Base-by-base conservation (phyloP, 37 sponge, comb jelly and placozoan genomes). In the Bolinopsis microptera region DNA sequence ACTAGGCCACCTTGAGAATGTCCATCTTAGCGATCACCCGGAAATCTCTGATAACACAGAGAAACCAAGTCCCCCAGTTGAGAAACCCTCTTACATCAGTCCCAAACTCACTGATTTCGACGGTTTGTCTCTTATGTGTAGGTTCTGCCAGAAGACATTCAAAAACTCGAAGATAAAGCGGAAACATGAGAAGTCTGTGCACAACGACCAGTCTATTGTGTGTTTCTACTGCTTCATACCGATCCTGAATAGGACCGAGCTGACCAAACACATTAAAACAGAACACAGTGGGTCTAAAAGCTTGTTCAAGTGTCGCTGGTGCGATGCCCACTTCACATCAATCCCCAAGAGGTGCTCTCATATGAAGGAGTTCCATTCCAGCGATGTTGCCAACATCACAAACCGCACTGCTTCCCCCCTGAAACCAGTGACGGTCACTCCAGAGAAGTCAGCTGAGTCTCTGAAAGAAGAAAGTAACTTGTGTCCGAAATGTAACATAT, bases 211-310 rank as follows among this genome's bases (percentile, higher is more conserved):
- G 31, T 36, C 61, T 1, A 86, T 86, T 40, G 90, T 86, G 61
- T 86, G 90, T 86, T 41, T 86, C 27, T 86, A 86, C 90, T 86
- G 90, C 31, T 86, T 86, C 61, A 86, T 86, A 40, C 90, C 90
- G 5, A 86, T 86, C 25, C 30, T 86, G 38, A 86, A 86, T 41
- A 38, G 90, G 13, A 86, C 90, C 24, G 90, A 86, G 61, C 48
- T 86, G 61, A 86, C 90, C 25, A 86, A 86, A 86, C 90, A 86
- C 90, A 86, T 86, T 48, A 86, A 86, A 40, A 39, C 61, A 2
- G 90, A 86, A 30, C 90, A 86, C 90, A 86, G 90, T 40, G 90
- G 90, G 2, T 86, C 90, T 27, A 86, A 86, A 34, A 86, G 90
- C 39, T 26, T 86, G 61, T 86, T 86, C 61, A 86, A 86, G 24